Evolutionary conservation across 2,888 invertebrate species (phyloP), one percentile per base, ranked within the genome.

Genomic region (Crocallis elinguaria): DNA sequence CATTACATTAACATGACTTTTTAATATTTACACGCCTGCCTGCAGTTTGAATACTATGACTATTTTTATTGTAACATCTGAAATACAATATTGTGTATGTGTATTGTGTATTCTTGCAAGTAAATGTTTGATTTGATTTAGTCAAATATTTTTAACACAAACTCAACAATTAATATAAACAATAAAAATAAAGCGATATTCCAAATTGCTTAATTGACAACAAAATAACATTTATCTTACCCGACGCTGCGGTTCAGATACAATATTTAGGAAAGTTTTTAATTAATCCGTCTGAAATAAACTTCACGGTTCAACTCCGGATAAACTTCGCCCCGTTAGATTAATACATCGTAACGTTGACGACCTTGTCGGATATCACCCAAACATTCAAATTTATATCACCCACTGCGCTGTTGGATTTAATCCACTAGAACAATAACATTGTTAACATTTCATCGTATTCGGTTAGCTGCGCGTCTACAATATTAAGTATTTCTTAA

Each of bases 391-490:
- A 84, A 86, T 87, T 81, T 86, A 85, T 84, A 82, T 84, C 73
- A 82, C 77, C 73, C 75, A 42, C 46, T 52, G 69, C 73, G 71
- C 68, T 43, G 75, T 73, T 71, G 77, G 81, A 84, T 86, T 84
- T 76, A 88, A 88, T 88, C 82, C 79, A 77, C 77, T 79, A 80
- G 74, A 84, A 86, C 82, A 86, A 84, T 87, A 87, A 84, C 82
- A 84, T 81, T 83, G 85, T 86, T 86, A 86, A 82, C 82, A 83
- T 85, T 86, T 85, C 87, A 86, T 81, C 79, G 79, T 82, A 73
- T 71, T 74, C 74, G 75, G 83, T 83, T 84, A 80, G 75, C 70
- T 73, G 73, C 73, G 69, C 68, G 76, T 77, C 78, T 82, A 73
- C 76, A 77, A 80, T 82, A 83, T 84, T 86, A 84, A 83, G 82